phyloP scores from a whole-genome alignment of 2,113 vertebrate species.

The Larimichthys crocea region DNA sequence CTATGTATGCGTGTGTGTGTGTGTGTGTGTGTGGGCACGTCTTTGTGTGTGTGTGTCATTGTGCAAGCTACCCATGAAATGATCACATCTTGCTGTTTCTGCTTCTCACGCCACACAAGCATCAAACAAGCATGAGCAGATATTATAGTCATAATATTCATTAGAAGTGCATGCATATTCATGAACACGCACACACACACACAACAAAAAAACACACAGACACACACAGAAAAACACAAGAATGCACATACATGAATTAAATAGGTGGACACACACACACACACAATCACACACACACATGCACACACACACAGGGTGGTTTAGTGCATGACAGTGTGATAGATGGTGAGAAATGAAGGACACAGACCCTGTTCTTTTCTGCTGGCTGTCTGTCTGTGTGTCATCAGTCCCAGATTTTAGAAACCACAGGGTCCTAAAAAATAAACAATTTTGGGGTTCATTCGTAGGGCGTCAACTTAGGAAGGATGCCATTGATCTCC shows the following conservation, averaged over 20 bases:
- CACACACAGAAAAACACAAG: constrained; percentile 45
- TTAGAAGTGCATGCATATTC: constrained; percentile 51
- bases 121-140: neutral
- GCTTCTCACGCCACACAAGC: neutral
- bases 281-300: constrained; percentile 34
- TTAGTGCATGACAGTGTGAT: constrained; percentile 87
- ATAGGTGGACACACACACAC: constrained; percentile 34
- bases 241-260: constrained; percentile 36
- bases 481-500: constrained; percentile 61
- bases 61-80: constrained; percentile 8
- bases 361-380: constrained; percentile 85
- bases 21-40: constrained; percentile 28
- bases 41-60: neutral
- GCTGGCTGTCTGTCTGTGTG: constrained; percentile 83
- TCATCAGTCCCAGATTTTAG: constrained; percentile 91
- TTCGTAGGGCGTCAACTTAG: constrained; percentile 69
- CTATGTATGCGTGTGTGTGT: constrained; percentile 6
- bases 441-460: constrained; percentile 85
- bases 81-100: neutral
- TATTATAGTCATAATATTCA: constrained; percentile 2
- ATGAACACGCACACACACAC: constrained; percentile 16
- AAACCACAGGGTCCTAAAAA: constrained; percentile 89
- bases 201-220: constrained; percentile 27
- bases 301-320: constrained; percentile 69
- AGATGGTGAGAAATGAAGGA: constrained; percentile 82